phyloP scores from a whole-genome alignment of 2,888 invertebrate species.

The Acrobasis consociella region DNA sequence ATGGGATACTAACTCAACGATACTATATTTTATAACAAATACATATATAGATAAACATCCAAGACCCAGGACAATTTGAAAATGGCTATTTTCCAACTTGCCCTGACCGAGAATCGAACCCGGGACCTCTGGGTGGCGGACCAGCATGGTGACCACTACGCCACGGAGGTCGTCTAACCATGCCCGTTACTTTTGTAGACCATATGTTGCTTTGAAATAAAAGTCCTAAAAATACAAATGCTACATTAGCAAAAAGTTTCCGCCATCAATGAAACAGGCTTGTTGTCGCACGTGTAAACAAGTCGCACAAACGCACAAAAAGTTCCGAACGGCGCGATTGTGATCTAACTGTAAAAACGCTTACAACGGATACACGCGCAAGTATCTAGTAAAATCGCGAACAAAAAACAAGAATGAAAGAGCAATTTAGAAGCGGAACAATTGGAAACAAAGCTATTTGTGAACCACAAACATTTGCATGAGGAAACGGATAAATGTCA shows the following conservation, averaged over 20 bases:
- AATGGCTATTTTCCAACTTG: no score
- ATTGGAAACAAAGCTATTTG: constrained; percentile 49
- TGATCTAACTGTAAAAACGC: constrained; percentile 16
- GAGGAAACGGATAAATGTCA: constrained; percentile 47
- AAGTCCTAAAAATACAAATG: not conserved
- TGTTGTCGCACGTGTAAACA: not conserved
- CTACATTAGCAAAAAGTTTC: not conserved
- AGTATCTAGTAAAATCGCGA: constrained; percentile 27
- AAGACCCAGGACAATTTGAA: no score
- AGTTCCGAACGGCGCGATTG: constrained; percentile 13
- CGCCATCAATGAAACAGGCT: constrained; percentile 4
- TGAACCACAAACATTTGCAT: constrained; percentile 50
- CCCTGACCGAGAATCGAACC: no score
- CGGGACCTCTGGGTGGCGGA: no score
- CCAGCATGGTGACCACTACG: no score
- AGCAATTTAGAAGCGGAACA: constrained; percentile 39
- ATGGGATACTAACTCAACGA: no score
- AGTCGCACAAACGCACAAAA: constrained; percentile 15
- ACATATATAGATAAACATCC: no score
- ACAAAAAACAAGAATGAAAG: constrained; percentile 42
- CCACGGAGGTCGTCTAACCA: no score
- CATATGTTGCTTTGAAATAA: no score
- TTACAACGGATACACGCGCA: constrained; percentile 17
- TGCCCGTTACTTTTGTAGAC: no score
- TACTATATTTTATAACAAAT: no score